Evolutionary conservation across 2,797 vertebrate genomes (phyloP), one percentile per base, ranked within the genome.

Genomic region (Coluber constrictor): DNA sequence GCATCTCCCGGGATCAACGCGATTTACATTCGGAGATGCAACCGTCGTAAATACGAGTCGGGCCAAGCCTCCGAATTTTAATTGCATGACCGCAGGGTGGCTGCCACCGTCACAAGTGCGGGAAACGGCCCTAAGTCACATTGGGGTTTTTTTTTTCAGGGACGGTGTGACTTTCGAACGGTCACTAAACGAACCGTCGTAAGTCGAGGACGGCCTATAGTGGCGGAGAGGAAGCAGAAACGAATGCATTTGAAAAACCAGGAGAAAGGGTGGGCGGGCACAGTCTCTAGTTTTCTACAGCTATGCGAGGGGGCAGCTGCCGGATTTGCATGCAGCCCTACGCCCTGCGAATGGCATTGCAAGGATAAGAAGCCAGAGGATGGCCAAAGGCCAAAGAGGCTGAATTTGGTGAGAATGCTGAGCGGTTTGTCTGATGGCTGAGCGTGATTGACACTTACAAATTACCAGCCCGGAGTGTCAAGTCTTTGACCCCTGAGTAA

Each of bases 391-490:
- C 96, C 43, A 37, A 86, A 92, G 92, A 88, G 92, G 54, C 66
- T 29, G 95, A 89, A 20, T 97, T 97, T 97, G 90, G 94, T 98
- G 97, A 97, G 97, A 97, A 98, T 98, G 94, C 96, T 92, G 95
- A 95, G 89, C 96, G 93, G 93, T 95, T 98, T 97, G 98, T 98
- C 98, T 98, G 98, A 97, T 97, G 98, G 98, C 98, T 98, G 97
- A 95, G 96, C 94, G 98, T 99, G 99, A 99, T 99, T 99, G 99
- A 99, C 99, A 99, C 98, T 99, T 99, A 99, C 99, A 99, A 99
- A 99, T 99, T 99, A 99, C 99, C 98, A 97, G 98, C 98, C 98
- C 98, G 98, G 98, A 98, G 98, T 98, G 98, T 98, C 98, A 98
- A 98, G 98, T 98, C 98, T 99, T 98, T 99, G 99, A 99, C 98